phyloP scores from a whole-genome alignment of 2,888 invertebrate species.

The Hipparchia semele region DNA sequence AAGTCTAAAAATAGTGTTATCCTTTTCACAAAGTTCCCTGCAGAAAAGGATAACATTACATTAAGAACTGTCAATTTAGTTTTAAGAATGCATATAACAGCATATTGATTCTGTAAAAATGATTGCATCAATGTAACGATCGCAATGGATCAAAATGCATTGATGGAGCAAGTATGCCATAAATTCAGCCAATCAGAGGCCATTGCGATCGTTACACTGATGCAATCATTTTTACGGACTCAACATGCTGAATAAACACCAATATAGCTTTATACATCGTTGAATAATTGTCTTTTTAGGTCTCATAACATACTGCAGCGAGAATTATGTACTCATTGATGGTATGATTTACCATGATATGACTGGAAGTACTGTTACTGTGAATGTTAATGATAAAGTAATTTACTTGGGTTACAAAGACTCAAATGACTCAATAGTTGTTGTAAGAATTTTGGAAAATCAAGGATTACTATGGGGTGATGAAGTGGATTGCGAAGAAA shows the following conservation, averaged over 20 bases:
- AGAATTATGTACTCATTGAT: slow-evolving; percentile 83
- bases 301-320: slow-evolving; percentile 80
- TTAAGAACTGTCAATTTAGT: background rate
- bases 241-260: too few species aligned
- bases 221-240: too few species aligned
- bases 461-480: slow-evolving; percentile 79
- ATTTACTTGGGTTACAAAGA: slow-evolving; percentile 81
- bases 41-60: too few species aligned
- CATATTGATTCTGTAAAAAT: too few species aligned
- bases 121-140: too few species aligned
- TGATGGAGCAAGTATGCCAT: too few species aligned
- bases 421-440: slow-evolving; percentile 66
- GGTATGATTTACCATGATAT: slow-evolving; percentile 80
- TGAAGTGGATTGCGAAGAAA: slow-evolving; percentile 58
- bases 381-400: slow-evolving; percentile 81
- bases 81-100: background rate
- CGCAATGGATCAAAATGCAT: too few species aligned
- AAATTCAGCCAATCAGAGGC: too few species aligned
- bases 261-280: too few species aligned
- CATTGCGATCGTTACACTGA: too few species aligned
- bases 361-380: slow-evolving; percentile 54
- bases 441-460: slow-evolving; percentile 83
- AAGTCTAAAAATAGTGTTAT: background rate
- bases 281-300: slow-evolving; percentile 63
- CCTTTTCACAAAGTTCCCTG: background rate